Evolutionary conservation across 1,140 invertebrate species (phyloP), one percentile per base, ranked within the genome.

Genomic region (Neomicropteryx cornuta): DNA sequence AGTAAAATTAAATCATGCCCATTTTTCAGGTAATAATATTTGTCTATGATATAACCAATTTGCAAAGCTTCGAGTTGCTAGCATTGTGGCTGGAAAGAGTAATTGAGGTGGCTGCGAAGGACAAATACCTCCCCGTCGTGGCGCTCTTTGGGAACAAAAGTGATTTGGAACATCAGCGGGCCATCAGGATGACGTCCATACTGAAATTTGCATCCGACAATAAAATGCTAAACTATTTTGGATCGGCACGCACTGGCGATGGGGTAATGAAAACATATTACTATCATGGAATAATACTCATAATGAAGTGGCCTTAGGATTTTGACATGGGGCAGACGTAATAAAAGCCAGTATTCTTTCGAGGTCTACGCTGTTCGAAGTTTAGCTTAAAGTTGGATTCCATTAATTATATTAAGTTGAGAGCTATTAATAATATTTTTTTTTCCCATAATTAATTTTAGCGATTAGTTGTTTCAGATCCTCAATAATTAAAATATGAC

Each of bases 241-340:
- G 89, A 30, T 92, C 88, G 5, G 87, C 88, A 8, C 81, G 87
- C 60, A 91, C 88, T 19, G 88, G 88, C 8, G 90, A 94, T 72
- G 81, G 79, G 61, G 87, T 91, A 66, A 71, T 66, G 60, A 45
- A 14, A 44, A 36, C n/a, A n/a, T n/a, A n/a, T n/a, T n/a, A n/a
- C n/a, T n/a, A n/a, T n/a, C n/a, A n/a, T n/a, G n/a, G n/a, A n/a
- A n/a, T n/a, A n/a, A n/a, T n/a, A n/a, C n/a, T n/a, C n/a, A n/a
- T n/a, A n/a, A n/a, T n/a, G n/a, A n/a, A n/a, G n/a, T n/a, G n/a
- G n/a, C n/a, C n/a, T n/a, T n/a, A n/a, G n/a, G n/a, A n/a, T n/a
- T n/a, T n/a, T n/a, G n/a, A n/a, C n/a, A n/a, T n/a, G n/a, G n/a
- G n/a, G n/a, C n/a, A n/a, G n/a, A n/a, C n/a, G n/a, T n/a, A n/a